Conservation (phyloP, 2,797 vertebrate species). For the Nannoperca australis region DNA sequence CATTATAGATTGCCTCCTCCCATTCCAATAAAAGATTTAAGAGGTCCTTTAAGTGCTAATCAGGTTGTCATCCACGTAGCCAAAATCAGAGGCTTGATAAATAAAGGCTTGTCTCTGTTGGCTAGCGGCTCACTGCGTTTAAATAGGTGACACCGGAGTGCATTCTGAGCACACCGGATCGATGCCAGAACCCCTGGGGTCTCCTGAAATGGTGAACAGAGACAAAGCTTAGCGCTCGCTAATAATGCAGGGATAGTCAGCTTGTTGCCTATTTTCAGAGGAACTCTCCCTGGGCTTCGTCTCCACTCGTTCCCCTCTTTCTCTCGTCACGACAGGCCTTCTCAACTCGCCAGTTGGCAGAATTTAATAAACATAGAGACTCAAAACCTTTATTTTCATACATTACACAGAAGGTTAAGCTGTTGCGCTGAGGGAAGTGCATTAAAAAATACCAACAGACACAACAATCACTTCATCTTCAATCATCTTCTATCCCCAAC, state of each 20-base stretch:
- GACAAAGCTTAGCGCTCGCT: constrained; percentile 82
- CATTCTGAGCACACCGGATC: constrained; percentile 82
- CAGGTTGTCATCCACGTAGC: constrained; percentile 83
- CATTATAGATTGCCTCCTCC: constrained; percentile 64
- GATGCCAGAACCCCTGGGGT: constrained; percentile 84
- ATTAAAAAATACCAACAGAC: constrained; percentile 64
- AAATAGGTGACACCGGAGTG: constrained; percentile 84
- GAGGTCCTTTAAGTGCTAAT: constrained; percentile 84
- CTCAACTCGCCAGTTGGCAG: constrained; percentile 63
- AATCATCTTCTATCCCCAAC: constrained; percentile 54
- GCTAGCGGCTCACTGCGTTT: constrained; percentile 74
- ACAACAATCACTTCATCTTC: constrained; percentile 42
- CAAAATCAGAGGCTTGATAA: constrained; percentile 84
- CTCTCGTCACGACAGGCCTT: constrained; percentile 50
- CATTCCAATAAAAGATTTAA: constrained; percentile 78
- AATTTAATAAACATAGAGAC: constrained; percentile 62
- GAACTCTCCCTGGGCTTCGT: constrained; percentile 65
- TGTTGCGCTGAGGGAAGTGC: constrained; percentile 54
- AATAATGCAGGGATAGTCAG: constrained; percentile 77
- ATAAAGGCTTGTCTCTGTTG: constrained; percentile 81
- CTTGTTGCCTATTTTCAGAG: constrained; percentile 74
- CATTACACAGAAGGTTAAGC: constrained; percentile 66
- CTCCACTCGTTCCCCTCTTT: constrained; percentile 49
- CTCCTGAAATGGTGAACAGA: constrained; percentile 79
- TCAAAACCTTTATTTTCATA: constrained; percentile 53